Evolutionary conservation across 1,140 invertebrate species (phyloP), one percentile per base, ranked within the genome.

Genomic region (Stegodyphus dumicola): DNA sequence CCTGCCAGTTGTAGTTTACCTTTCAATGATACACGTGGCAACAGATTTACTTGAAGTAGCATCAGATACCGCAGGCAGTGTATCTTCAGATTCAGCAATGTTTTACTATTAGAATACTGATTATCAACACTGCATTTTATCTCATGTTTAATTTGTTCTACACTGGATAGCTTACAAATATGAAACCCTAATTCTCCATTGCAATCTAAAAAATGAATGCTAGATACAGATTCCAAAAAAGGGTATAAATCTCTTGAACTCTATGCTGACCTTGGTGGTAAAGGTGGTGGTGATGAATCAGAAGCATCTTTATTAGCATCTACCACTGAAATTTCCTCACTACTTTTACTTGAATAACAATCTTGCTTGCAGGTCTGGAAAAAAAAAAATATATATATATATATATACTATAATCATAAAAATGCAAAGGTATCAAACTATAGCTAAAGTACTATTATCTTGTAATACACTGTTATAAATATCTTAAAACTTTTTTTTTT

Each of bases 251-350:
- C 73, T 69, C 77, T 74, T 51, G 74, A 56, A 49, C 73, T 85
- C 6, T 66, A 64, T 15, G 70, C 48, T 51, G 60, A 73, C n/a
- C 81, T 49, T 66, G 81, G 81, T 49, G 81, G 81, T 49, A 85
- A 70, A 17, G 81, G 81, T 49, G 81, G 81, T 7, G 79, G 79
- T 1, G 54, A 60, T 51, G 56, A 17, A 74, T 65, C 48, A 17
- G 54, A 64, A 65, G 17, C 7, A 2, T 67, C 17, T 15, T 67
- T 67, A 17, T 67, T 18, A 67, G 7, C 65, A 10, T 60, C 56
- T 10, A 10, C 15, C 56, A 2, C 15, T 60, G 56, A 60, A 60
- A 60, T 10, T 9, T 60, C 15, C 5, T 60, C 56, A 60, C 56
- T 33, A 33, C 33, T 33, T 33, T 33, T 33, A 60, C 56, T 10